Evolutionary conservation across 2,113 vertebrate species (phyloP).

Genomic region (Heterotis niloticus): DNA sequence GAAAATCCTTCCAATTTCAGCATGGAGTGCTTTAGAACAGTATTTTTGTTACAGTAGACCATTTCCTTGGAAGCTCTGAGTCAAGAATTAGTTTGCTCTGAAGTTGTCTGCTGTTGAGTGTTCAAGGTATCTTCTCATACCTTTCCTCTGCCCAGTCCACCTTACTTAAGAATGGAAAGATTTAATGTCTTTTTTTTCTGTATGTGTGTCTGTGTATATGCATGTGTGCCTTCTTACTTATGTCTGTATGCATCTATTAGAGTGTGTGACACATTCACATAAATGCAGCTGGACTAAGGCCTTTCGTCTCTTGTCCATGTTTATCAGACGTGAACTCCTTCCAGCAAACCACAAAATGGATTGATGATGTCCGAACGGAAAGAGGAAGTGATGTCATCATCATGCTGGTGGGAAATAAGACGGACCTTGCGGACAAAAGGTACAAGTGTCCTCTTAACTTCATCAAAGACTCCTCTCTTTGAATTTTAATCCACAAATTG

Average conservation of each 20-base stretch:
- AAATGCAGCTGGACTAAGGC: conserved; percentile 37
- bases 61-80: too few relatives aligned
- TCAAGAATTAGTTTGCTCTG: too few relatives aligned
- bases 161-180: not conserved
- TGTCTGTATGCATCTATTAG: not conserved
- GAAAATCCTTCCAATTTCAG: too few relatives aligned
- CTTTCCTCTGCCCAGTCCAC: too few relatives aligned
- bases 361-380: conserved; percentile 80
- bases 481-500: too few relatives aligned
- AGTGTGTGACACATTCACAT: too few relatives aligned
- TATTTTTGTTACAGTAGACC: too few relatives aligned
- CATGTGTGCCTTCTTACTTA: not conserved
- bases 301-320: conserved; percentile 9
- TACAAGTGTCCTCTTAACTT: conserved; percentile 37
- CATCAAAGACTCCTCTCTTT: too few relatives aligned
- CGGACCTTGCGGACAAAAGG: conserved; percentile 82
- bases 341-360: conserved; percentile 84
- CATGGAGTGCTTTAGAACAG: too few relatives aligned
- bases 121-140: too few relatives aligned
- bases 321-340: conserved; percentile 78
- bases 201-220: not conserved
- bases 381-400: conserved; percentile 56
- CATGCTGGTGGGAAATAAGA: conserved; percentile 41
- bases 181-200: not conserved
- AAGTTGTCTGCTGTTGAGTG: too few relatives aligned